Evolutionary conservation across 2,113 vertebrate genomes (phyloP).

Genomic region (Glaucidium brasilianum): DNA sequence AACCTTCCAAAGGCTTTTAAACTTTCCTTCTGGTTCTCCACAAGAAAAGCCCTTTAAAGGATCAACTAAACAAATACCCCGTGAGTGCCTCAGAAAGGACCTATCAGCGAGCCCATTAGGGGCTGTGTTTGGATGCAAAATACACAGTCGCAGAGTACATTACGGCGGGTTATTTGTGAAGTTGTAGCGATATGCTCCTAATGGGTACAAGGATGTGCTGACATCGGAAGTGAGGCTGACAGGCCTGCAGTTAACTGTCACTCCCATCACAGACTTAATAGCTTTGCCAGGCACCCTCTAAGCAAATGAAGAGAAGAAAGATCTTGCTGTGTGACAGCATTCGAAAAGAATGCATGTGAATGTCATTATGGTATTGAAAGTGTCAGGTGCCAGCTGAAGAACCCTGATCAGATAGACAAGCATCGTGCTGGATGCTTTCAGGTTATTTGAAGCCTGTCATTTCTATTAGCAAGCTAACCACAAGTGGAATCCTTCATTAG

Average conservation of each 20-base stretch:
- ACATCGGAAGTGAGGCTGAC: conserved; percentile 78
- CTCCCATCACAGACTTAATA: conserved; percentile 81
- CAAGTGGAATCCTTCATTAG: conserved; percentile 80
- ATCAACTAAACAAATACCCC: neutral
- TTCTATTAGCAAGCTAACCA: conserved; percentile 78
- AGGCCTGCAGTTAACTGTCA: conserved; percentile 81
- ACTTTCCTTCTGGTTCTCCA: neutral
- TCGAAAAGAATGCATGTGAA: conserved; percentile 76
- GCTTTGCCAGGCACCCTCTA: conserved; percentile 80
- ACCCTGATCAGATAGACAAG: conserved; percentile 81
- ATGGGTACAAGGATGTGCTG: conserved; percentile 80
- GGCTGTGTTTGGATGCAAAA: conserved; percentile 40
- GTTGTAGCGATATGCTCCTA: conserved; percentile 67
- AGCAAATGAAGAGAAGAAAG: conserved; percentile 78
- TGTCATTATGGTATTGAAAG: conserved; percentile 80
- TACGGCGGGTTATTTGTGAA: conserved; percentile 63
- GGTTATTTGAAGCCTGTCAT: conserved; percentile 83
- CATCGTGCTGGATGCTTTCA: conserved; percentile 74
- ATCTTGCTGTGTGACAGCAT: conserved; percentile 78
- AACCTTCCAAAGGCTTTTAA: neutral
- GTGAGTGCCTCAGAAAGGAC: neutral
- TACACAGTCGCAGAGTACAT: conserved; percentile 2
- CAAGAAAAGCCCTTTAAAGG: conserved; percentile 1
- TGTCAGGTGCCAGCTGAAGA: conserved; percentile 79
- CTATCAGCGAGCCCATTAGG: conserved; percentile 9